phyloP scores from a whole-genome alignment of 2,113 vertebrate species.

The Siphamia tubifer region DNA sequence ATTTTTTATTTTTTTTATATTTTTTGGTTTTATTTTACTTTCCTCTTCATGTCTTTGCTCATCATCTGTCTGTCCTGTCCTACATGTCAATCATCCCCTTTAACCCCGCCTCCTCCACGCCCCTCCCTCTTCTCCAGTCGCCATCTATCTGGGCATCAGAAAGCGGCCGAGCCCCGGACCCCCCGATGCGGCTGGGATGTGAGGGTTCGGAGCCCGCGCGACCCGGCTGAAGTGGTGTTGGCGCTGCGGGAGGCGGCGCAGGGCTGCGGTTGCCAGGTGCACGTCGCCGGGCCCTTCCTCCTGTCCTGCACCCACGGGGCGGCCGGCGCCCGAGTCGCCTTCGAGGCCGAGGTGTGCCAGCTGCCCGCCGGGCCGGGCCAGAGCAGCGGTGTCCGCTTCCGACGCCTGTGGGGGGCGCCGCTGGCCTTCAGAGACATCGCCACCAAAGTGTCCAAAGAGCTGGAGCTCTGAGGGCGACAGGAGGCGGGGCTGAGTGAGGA shows the following conservation, averaged over 20 bases:
- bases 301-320: constrained; percentile 88
- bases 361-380: constrained; percentile 82
- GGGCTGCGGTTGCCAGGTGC: constrained; percentile 84
- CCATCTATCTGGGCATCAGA: constrained; percentile 96
- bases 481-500: constrained; percentile 72
- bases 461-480: constrained; percentile 82
- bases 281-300: constrained; percentile 88
- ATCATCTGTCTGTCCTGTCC: not conserved
- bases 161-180: constrained; percentile 83
- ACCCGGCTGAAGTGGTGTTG: constrained; percentile 84
- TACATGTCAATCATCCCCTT: too few relatives aligned
- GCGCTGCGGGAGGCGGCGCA: constrained; percentile 85
- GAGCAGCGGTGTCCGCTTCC: constrained; percentile 85
- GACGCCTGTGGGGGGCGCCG: constrained; percentile 86
- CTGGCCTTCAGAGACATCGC: constrained; percentile 88
- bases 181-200: constrained; percentile 88
- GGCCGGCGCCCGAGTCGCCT: constrained; percentile 84
- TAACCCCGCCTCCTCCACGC: not conserved
- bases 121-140: constrained; percentile 76
- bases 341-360: constrained; percentile 90
- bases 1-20: too few relatives aligned
- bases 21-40: too few relatives aligned
- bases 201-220: constrained; percentile 84
- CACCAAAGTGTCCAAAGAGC: constrained; percentile 87
- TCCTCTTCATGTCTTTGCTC: not conserved